Conservation (phyloP, 2,888 invertebrate genomes). For the Sarcophaga carnaria region DNA sequence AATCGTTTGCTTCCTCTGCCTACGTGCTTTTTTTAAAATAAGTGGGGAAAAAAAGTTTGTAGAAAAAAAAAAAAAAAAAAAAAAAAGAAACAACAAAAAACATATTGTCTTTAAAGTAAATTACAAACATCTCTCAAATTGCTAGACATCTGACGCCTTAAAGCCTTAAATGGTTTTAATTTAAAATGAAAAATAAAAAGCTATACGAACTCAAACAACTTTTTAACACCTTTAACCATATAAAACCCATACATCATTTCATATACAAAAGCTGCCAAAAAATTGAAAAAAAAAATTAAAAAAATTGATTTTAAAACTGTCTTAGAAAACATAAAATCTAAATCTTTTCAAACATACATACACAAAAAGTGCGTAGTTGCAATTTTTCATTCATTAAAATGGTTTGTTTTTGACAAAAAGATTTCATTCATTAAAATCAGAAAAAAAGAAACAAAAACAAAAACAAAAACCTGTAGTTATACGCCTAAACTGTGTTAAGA, state of each 20-base stretch:
- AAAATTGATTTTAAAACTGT: not conserved
- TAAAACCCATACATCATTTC: conserved; percentile 30
- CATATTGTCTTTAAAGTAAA: conserved; percentile 46
- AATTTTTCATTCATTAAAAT: conserved; percentile 64
- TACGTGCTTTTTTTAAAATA: conserved; percentile 69
- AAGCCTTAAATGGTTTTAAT: conserved; percentile 70
- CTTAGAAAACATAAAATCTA: too few relatives aligned
- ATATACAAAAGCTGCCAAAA: conserved; percentile 19
- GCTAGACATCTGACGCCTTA: conserved; percentile 74
- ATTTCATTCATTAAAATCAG: conserved; percentile 64
- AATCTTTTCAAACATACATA: not conserved
- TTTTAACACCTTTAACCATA: conserved; percentile 79
- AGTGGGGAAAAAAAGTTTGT: not conserved
- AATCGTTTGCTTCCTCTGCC: conserved; percentile 78
- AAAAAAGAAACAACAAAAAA: conserved; percentile 37
- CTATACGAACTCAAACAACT: conserved; percentile 77
- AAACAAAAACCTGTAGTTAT: conserved; percentile 60
- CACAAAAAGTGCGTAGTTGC: conserved; percentile 70
- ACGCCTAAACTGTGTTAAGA: conserved; percentile 60
- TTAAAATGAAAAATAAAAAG: conserved; percentile 53
- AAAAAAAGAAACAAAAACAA: conserved; percentile 18
- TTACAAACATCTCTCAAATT: conserved; percentile 55
- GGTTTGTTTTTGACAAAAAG: conserved; percentile 8
- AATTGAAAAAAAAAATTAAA: not conserved
- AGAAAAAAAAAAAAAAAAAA: conserved; percentile 3